Evolutionary conservation across 2,797 vertebrate species (phyloP).

Genomic region (Xenentodon cancila): DNA sequence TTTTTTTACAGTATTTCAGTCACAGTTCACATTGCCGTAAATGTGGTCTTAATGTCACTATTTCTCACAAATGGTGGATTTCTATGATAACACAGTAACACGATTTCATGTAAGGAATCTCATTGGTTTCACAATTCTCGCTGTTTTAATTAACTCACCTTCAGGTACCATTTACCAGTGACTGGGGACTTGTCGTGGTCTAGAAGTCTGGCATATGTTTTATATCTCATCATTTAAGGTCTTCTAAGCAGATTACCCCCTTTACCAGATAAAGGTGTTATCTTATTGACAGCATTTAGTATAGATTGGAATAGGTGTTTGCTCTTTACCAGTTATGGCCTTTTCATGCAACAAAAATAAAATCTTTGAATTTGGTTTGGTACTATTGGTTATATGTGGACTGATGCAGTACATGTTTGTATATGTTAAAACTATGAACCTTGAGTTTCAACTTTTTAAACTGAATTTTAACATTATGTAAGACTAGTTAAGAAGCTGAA

Average conservation of each 20-base stretch:
- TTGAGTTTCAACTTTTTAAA: slow-evolving; percentile 49
- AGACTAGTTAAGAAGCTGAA: slow-evolving; percentile 39
- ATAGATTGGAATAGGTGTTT: slow-evolving; percentile 56
- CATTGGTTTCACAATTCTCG: slow-evolving; percentile 48
- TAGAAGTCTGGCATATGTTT: slow-evolving; percentile 42
- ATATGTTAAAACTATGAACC: slow-evolving; percentile 44
- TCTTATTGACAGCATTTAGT: slow-evolving; percentile 46
- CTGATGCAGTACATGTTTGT: slow-evolving; percentile 53
- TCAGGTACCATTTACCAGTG: slow-evolving; percentile 56
- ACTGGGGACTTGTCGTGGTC: slow-evolving; percentile 48
- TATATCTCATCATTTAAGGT: slow-evolving; percentile 46
- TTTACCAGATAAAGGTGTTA: slow-evolving; percentile 49
- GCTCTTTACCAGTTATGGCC: slow-evolving; percentile 57
- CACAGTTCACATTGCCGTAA: slow-evolving; percentile 70
- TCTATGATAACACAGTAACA: slow-evolving; percentile 26
- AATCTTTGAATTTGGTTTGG: slow-evolving; percentile 62
- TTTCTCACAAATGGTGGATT: slow-evolving; percentile 50
- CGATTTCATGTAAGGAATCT: slow-evolving; percentile 40
- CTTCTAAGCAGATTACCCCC: slow-evolving; percentile 43
- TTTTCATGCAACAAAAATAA: slow-evolving; percentile 60
- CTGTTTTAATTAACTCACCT: slow-evolving; percentile 50
- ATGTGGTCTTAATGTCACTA: slow-evolving; percentile 64
- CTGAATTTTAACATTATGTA: slow-evolving; percentile 59
- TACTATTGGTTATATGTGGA: slow-evolving; percentile 62
- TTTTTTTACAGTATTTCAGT: slow-evolving; percentile 39